A percentile compares a stretch with the other conserved stretches of the same genome.
Conservation (phyloP, 2,888 invertebrate species). For the Lapara coniferarum region DNA sequence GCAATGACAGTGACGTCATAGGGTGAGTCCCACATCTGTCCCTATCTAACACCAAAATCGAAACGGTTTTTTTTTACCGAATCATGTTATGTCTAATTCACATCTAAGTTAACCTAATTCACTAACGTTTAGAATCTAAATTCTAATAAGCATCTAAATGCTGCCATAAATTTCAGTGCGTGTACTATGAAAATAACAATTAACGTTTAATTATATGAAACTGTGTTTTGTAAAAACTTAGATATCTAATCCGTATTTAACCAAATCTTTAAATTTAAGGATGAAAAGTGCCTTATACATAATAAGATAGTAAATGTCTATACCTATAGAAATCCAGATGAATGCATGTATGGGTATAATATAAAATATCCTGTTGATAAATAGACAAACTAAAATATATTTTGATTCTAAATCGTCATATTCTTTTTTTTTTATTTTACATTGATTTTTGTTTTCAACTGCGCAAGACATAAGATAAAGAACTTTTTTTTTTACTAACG, state of each 20-base stretch:
- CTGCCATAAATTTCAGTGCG: not conserved
- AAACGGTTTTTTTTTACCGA: too few species aligned
- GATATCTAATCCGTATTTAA: conserved; percentile 44
- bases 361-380: conserved; percentile 11
- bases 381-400: conserved; percentile 5
- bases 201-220: conserved; percentile 16
- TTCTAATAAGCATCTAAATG: too few species aligned
- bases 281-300: conserved; percentile 66
- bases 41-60: too few species aligned
- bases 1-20: too few species aligned
- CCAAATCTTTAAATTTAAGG: conserved; percentile 53
- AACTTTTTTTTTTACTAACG: not conserved
- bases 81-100: too few species aligned
- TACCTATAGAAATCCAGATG: conserved; percentile 20
- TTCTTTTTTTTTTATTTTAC: not conserved
- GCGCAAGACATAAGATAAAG: not conserved
- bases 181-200: not conserved
- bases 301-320: conserved; percentile 53
- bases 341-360: not conserved
- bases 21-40: too few species aligned
- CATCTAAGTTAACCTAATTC: too few species aligned
- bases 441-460: not conserved
- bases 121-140: too few species aligned
- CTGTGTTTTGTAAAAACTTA: conserved; percentile 35
- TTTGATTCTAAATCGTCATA: not conserved